A percentile compares a stretch with the other conserved stretches of the same genome.
Conservation (phyloP, 2,797 vertebrate species). For the Serranus cabrilla region DNA sequence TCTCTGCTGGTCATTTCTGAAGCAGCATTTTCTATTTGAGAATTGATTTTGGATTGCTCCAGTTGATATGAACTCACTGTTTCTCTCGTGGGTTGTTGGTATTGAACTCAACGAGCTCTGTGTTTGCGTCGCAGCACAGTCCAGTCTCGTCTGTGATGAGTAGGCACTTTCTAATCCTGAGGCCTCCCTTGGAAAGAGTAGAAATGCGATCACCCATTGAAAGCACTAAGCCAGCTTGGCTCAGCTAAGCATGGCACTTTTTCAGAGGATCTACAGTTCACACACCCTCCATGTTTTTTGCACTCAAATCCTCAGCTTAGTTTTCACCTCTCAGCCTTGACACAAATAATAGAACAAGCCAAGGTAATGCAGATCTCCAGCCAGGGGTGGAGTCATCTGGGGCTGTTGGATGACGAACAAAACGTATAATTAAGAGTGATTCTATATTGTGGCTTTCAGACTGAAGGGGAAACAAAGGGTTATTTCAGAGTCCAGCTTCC, state of each 20-base stretch:
- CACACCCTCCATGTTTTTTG: slow-evolving; percentile 14
- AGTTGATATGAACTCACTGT: slow-evolving; percentile 8
- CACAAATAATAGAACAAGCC: slow-evolving; percentile 41
- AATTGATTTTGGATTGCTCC: slow-evolving; percentile 29
- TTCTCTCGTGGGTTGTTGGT: slow-evolving; percentile 18
- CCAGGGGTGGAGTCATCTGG: neutral
- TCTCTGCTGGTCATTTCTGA: slow-evolving; percentile 18
- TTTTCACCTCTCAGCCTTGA: slow-evolving; percentile 53
- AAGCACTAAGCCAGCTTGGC: slow-evolving; percentile 67
- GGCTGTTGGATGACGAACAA: slow-evolving; percentile 15
- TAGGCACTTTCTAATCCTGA: slow-evolving; percentile 52
- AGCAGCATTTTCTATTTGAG: slow-evolving; percentile 14
- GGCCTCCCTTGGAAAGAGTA: slow-evolving; percentile 46
- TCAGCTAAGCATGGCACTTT: slow-evolving; percentile 49
- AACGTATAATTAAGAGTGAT: slow-evolving; percentile 20
- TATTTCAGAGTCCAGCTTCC: neutral
- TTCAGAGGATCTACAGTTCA: slow-evolving; percentile 50
- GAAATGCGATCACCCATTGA: slow-evolving; percentile 60
- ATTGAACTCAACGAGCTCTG: slow-evolving; percentile 29
- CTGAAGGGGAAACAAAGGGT: slow-evolving; percentile 1
- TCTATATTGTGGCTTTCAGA: slow-evolving; percentile 11
- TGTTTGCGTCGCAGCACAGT: slow-evolving; percentile 32
- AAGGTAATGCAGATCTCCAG: slow-evolving; percentile 32
- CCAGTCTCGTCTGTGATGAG: slow-evolving; percentile 40
- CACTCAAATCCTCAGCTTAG: slow-evolving; percentile 39